Percentiles rank a stretch among this genome's conserved stretches.
Conservation (phyloP, 1,140 invertebrate genomes). For the Luehdorfia chinensis region DNA sequence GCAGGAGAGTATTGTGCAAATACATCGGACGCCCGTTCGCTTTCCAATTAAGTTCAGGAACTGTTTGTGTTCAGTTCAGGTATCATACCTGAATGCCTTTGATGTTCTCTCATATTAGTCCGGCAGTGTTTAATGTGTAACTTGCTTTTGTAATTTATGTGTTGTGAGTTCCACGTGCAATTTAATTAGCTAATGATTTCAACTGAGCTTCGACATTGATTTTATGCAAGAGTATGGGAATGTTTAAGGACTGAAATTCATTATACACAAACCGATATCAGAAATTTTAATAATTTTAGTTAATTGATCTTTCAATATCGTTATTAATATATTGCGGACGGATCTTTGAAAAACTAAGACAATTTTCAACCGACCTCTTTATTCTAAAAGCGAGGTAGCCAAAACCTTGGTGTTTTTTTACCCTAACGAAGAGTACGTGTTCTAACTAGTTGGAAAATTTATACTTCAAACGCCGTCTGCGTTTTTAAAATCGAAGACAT, state of each 20-base stretch:
- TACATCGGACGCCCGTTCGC: slow-evolving; percentile 38
- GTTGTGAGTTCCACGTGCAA: slow-evolving; percentile 4
- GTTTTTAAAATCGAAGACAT: slow-evolving; percentile 44
- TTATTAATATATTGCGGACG: no score
- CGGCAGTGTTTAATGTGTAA: slow-evolving; percentile 32
- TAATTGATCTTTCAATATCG: no score
- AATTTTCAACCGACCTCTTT: no score
- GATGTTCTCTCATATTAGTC: slow-evolving; percentile 44
- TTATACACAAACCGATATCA: no score
- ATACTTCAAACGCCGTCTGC: slow-evolving; percentile 43
- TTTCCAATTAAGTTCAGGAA: slow-evolving; percentile 49
- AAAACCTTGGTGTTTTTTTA: no score
- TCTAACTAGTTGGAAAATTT: slow-evolving; percentile 35
- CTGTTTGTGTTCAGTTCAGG: slow-evolving; percentile 41
- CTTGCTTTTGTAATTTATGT: slow-evolving; percentile 27
- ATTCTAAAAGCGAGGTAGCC: no score
- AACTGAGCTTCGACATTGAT: background rate
- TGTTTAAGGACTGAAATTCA: no score
- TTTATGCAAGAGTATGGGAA: no score
- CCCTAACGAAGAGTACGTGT: slow-evolving; percentile 17
- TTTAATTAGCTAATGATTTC: slow-evolving; percentile 18
- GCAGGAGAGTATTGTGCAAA: slow-evolving; percentile 37
- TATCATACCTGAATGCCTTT: slow-evolving; percentile 47
- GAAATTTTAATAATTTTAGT: no score
- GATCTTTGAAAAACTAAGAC: no score